Base-by-base conservation (phyloP, 1,140 invertebrate species). In the Armadillidium nasatum region DNA sequence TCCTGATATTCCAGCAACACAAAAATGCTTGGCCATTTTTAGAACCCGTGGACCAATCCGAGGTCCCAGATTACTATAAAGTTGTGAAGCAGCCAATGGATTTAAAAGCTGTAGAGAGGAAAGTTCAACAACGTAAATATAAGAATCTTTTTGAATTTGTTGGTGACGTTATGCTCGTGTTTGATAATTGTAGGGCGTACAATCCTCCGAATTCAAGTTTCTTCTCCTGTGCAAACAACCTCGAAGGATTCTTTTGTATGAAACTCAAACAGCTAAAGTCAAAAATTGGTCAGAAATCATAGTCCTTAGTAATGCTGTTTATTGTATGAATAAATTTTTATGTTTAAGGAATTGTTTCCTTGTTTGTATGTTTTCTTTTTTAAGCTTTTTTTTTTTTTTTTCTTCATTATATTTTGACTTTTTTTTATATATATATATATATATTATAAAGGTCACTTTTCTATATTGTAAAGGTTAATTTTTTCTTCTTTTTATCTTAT, bases 21-120 rank as follows among this genome's bases (percentile, higher is more conserved):
- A 95, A 94, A 87, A 96, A 92, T 88, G 93, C 95, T 21, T 97
- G 95, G 94, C 96, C 96, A 66, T 98, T 98, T 85, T 92, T 96
- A 88, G 93, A 97, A 87, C 94, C 96, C 44, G 96, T 99, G 19
- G 94, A 98, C 88, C 92, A 92, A 69, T 90, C 91, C 81, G 94
- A 97, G 88, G 95, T 94, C 67, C 96, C 96, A 10, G 95, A 97
- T 86, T 99, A 99, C 87, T 98, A 98, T 84, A 92, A 94, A 89
- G 92, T 98, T 72, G 95, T 99, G 76, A 97, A 96, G 86, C 95
- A 98, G 87, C 96, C 96, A 72, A 98, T 98, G 95, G 96, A 98
- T 90, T 87, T 99, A 76, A 92, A 95, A 84, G 95, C 93, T 78
- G 92, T 99, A 80, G 94, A 97, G 86, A 88, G 88, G 70, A 93